phyloP scores from a whole-genome alignment of 2,888 invertebrate genomes.

The Colostygia pectinataria region DNA sequence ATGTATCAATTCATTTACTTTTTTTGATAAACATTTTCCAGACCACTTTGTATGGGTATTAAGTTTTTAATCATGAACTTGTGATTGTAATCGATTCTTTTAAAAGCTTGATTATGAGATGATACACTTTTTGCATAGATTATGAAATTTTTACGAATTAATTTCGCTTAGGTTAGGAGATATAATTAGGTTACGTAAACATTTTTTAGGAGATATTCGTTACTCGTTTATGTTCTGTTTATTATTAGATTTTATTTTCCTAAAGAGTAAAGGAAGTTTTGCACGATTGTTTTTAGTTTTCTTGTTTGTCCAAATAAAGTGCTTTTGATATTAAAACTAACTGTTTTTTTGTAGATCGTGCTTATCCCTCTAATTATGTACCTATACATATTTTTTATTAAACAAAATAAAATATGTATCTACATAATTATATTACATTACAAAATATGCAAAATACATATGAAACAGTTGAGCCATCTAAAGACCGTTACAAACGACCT shows the following conservation, averaged over 20 bases:
- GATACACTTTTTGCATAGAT: conserved; percentile 56
- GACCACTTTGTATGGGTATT: conserved; percentile 24
- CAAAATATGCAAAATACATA: too few relatives aligned
- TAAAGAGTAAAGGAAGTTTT: conserved; percentile 51
- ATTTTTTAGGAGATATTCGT: conserved; percentile 17
- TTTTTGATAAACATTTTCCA: conserved; percentile 30
- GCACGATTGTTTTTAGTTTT: conserved; percentile 69
- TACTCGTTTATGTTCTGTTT: conserved; percentile 42
- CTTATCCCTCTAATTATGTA: too few relatives aligned
- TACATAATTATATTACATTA: too few relatives aligned
- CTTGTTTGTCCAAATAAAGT: conserved; percentile 70
- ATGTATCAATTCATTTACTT: conserved; percentile 66
- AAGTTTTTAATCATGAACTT: conserved; percentile 78
- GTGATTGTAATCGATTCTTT: conserved; percentile 66
- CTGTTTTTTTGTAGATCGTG: background rate
- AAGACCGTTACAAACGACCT: too few relatives aligned
- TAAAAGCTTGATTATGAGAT: conserved; percentile 74
- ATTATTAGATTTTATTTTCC: conserved; percentile 43
- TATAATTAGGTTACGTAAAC: conserved; percentile 11
- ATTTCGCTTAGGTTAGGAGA: conserved; percentile 44
- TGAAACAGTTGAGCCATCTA: too few relatives aligned
- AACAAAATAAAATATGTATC: too few relatives aligned
- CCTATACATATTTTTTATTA: background rate
- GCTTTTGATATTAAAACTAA: conserved; percentile 3
- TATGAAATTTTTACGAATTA: conserved; percentile 53